A percentile compares a stretch with the other conserved stretches of the same genome.
These are phyloP conservation scores for Hedya salicella DNA, from an alignment of 2,888 invertebrate genomes.

Conservation along the genomic window DNA sequence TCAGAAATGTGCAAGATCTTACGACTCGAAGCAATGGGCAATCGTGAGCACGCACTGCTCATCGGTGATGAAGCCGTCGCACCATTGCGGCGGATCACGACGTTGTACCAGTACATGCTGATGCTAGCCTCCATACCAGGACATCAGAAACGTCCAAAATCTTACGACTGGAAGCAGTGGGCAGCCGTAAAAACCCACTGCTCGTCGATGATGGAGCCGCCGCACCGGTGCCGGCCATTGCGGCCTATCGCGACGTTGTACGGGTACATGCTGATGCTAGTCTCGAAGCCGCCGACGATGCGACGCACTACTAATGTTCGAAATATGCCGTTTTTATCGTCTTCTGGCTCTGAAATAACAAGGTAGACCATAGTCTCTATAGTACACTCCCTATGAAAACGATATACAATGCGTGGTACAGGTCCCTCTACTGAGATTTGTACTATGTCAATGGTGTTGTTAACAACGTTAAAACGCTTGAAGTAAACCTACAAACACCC, in stretches of 20 bases:
- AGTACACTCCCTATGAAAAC: too few species aligned
- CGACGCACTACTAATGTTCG: slow-evolving; percentile 72
- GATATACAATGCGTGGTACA: too few species aligned
- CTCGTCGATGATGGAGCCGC: slow-evolving; percentile 78
- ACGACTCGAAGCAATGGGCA: slow-evolving; percentile 78
- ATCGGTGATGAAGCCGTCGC: slow-evolving; percentile 78
- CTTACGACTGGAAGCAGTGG: too few species aligned
- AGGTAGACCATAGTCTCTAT: too few species aligned
- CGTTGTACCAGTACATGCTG: slow-evolving; percentile 78
- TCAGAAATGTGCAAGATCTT: too few species aligned
- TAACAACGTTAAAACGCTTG: too few species aligned
- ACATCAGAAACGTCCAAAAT: too few species aligned
- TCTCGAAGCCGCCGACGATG: slow-evolving; percentile 79
- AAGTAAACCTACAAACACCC: too few species aligned
- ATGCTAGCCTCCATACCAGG: slow-evolving; percentile 77
- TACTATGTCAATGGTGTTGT: too few species aligned
- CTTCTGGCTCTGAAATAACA: slow-evolving; percentile 51
- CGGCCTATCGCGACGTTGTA: slow-evolving; percentile 77
- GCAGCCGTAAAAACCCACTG: slow-evolving; percentile 81
- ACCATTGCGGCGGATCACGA: slow-evolving; percentile 74
- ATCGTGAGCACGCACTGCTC: slow-evolving; percentile 80
- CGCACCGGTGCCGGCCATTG: slow-evolving; percentile 77
- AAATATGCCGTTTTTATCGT: slow-evolving; percentile 67
- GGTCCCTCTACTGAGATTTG: too few species aligned
- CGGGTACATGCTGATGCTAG: slow-evolving; percentile 76